Percentiles rank a stretch among this genome's conserved stretches.
phyloP scores from a whole-genome alignment of 2,113 vertebrate species.

The Taxidea taxus region DNA sequence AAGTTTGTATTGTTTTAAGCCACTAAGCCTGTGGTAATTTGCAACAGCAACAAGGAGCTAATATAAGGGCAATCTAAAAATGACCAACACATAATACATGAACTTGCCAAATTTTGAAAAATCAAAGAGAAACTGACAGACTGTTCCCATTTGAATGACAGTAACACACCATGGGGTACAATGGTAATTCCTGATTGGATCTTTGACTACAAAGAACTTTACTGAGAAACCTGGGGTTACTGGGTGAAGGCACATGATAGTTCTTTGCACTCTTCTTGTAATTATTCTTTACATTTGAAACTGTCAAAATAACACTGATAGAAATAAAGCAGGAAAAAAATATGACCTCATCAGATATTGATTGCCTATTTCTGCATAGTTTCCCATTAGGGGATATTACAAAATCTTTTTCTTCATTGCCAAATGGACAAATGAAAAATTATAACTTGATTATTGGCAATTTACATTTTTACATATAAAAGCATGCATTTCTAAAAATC shows the following conservation, averaged over 20 bases:
- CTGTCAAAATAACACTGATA: not conserved
- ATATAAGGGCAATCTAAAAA: not conserved
- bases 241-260: not conserved
- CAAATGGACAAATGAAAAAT: not conserved
- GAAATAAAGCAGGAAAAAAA: not conserved
- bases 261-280: not conserved
- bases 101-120: not conserved
- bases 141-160: not conserved
- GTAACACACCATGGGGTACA: not conserved
- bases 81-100: not conserved
- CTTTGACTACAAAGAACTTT: not conserved
- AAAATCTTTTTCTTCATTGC: not conserved
- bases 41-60: not conserved
- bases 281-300: not conserved
- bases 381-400: not conserved
- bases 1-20: not conserved
- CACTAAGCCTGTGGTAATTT: not conserved
- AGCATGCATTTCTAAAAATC: not conserved
- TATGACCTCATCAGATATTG: not conserved
- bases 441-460: not conserved
- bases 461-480: not conserved
- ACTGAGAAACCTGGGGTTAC: not conserved
- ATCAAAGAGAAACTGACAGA: not conserved
- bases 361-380: not conserved
- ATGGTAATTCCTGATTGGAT: not conserved